A percentile compares a stretch with the other conserved stretches of the same genome.
Conservation (phyloP, 2,797 vertebrate species). For the Psittacula echo region DNA sequence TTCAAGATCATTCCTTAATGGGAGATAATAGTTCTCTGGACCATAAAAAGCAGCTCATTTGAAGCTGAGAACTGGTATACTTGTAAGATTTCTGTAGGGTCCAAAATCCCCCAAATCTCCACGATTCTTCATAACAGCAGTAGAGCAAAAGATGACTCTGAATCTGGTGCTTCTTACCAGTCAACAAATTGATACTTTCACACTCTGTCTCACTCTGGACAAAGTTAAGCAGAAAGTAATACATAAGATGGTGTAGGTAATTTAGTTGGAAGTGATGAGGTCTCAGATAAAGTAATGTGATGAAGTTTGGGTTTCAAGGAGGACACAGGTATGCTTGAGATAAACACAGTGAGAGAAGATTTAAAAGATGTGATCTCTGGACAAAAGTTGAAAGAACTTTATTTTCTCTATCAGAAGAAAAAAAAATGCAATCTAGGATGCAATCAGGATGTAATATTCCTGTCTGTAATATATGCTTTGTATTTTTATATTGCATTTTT, state of each 20-base stretch:
- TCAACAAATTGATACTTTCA: background rate
- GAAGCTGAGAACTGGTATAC: background rate
- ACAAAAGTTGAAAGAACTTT: background rate
- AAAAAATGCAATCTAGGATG: accelerated
- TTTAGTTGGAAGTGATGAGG: background rate
- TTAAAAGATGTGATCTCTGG: background rate
- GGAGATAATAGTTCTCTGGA: background rate
- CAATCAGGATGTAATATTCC: background rate
- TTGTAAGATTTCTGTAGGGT: background rate
- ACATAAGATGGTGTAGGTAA: background rate
- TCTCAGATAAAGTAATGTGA: background rate
- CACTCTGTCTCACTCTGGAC: background rate
- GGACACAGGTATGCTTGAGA: background rate
- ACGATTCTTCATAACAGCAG: background rate
- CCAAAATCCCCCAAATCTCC: background rate
- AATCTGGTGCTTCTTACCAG: background rate
- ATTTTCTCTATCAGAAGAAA: background rate
- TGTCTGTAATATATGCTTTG: background rate
- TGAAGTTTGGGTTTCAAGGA: background rate
- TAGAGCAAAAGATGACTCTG: background rate
- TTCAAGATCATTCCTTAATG: background rate
- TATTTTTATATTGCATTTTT: no score
- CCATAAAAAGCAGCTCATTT: background rate
- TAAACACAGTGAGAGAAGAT: background rate
- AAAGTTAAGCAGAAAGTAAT: background rate